Evolutionary conservation across 1,140 invertebrate genomes (phyloP).

Genomic region (Anoplolepis gracilipes): DNA sequence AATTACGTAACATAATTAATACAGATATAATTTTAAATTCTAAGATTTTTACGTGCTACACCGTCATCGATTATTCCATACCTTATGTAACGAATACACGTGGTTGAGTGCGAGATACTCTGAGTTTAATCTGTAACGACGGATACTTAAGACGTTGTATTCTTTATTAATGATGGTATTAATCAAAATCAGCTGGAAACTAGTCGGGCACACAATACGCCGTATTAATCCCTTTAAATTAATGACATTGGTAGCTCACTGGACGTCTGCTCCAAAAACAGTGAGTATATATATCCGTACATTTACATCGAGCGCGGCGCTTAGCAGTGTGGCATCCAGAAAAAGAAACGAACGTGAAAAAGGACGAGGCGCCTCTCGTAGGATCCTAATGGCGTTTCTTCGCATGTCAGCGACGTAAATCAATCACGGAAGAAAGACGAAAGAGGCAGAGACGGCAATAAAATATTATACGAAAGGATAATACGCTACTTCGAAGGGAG

Average conservation of each 20-base stretch:
- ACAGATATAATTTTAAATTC: neutral
- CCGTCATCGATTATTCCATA: neutral
- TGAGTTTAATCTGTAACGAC: conserved; percentile 19
- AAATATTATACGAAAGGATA: neutral
- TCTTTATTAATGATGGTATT: conserved; percentile 36
- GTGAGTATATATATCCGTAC: neutral
- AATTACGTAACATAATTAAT: neutral
- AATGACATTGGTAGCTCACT: conserved; percentile 18
- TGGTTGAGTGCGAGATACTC: neutral
- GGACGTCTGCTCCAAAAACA: conserved; percentile 20
- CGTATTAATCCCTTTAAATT: conserved; percentile 36
- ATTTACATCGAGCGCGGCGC: neutral
- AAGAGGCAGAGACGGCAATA: conserved; percentile 16
- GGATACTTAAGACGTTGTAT: conserved; percentile 38
- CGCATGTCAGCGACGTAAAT: conserved; percentile 44
- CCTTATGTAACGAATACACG: neutral
- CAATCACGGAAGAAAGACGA: conserved; percentile 19
- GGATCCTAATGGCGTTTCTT: conserved; percentile 44
- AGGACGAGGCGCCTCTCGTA: conserved; percentile 37
- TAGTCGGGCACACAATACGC: neutral
- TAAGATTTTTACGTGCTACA: neutral
- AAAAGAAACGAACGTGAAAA: conserved; percentile 18
- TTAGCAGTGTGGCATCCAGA: neutral
- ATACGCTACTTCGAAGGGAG: neutral
- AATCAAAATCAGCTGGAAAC: conserved; percentile 49